Evolutionary conservation across 2,888 invertebrate genomes (phyloP), one percentile per base, ranked within the genome.

Genomic region (Drosophila fulvimacula): DNA sequence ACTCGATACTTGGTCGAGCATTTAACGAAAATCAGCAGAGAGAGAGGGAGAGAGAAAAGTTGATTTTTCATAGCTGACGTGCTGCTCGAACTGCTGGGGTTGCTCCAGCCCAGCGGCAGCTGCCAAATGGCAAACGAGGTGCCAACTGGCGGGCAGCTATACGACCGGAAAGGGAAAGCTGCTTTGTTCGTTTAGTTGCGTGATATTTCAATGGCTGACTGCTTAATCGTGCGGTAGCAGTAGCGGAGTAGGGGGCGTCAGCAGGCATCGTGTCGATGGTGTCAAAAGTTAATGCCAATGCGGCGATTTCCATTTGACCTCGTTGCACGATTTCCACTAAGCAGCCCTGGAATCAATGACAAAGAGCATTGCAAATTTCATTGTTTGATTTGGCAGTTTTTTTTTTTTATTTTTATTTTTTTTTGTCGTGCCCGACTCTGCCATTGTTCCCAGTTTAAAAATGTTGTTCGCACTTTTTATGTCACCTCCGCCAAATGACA

Each of bases 251-350:
- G 36, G 17, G 9, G 15, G 1, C 4, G 39, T 11, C 13, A 13
- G 34, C 36, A 17, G 27, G 17, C 21, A 61, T 36, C 65, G 59
- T 30, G 36, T 39, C 30, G 39, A 41, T 71, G 76, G 76, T 82
- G 88, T 83, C 85, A 87, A 87, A 87, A 83, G 83, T 87, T 83
- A 83, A 84, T 85, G 83, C 83, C 77, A 82, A 87, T 85, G 73
- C 85, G 88, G 88, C 83, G 83, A 83, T 83, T 83, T 83, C 83
- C 83, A 83, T 83, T 83, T 83, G 88, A 83, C 88, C 83, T 87
- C 83, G 85, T 83, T 83, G 75, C 80, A 67, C 74, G 75, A 75
- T 64, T 72, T 72, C 63, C 72, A 55, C 60, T 41, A 44, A 61
- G 58, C 67, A 66, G 58, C 65, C 51, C 21, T 49, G 65, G 75